Evolutionary conservation across 2,113 vertebrate genomes (phyloP).

Genomic region (Ascaphus truei): DNA sequence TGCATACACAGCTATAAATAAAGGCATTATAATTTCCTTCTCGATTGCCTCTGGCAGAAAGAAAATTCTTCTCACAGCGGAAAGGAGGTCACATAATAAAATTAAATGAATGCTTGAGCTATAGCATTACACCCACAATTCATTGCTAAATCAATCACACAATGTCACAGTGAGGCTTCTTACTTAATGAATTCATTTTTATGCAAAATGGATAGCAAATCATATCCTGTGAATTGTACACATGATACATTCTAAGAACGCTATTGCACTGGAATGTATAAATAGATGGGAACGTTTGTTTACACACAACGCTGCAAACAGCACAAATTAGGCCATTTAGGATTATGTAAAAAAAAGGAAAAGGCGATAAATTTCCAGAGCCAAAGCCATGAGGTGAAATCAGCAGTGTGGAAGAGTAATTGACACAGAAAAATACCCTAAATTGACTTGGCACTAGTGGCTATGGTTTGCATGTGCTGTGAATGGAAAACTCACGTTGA

Average conservation of each 20-base stretch:
- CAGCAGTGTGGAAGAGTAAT: background rate
- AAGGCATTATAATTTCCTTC: too few species aligned
- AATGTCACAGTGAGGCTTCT: conserved; percentile 9
- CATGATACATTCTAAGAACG: background rate
- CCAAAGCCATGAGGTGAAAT: conserved; percentile 33
- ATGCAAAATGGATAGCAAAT: background rate
- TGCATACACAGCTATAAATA: too few species aligned
- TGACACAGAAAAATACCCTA: conserved; percentile 34
- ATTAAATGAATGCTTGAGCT: conserved; percentile 17
- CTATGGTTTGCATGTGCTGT: conserved; percentile 14
- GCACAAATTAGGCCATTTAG: conserved; percentile 14
- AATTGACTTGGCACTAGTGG: conserved; percentile 26
- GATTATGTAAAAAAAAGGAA: conserved; percentile 20
- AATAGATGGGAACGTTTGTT: conserved; percentile 19
- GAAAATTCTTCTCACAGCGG: background rate
- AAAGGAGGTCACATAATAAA: conserved; percentile 2
- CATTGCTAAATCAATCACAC: background rate
- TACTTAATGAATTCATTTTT: conserved; percentile 21
- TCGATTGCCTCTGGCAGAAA: background rate
- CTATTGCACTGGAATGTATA: conserved; percentile 6
- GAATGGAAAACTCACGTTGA: conserved; percentile 52
- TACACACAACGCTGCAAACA: conserved; percentile 6
- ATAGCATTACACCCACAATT: background rate
- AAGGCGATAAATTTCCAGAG: too few species aligned
- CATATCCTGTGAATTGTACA: conserved; percentile 5